These are phyloP conservation scores for Drosophila miranda DNA, from an alignment of 1,140 invertebrate species.

Conservation along the genomic window DNA sequence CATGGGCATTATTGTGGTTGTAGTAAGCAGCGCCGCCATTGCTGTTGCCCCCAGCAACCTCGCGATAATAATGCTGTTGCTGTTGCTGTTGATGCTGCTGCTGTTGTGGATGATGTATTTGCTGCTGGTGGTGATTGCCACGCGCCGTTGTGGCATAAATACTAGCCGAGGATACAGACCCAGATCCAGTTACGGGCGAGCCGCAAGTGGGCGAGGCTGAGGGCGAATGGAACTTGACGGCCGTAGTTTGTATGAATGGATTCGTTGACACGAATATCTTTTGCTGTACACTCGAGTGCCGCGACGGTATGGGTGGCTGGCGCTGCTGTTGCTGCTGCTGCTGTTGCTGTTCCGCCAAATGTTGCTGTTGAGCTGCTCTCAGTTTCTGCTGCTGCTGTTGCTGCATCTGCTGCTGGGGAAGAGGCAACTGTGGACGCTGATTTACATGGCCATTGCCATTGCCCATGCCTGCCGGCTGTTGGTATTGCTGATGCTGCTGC, in stretches of 20 bases:
- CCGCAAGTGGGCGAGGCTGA: slow-evolving; percentile 76
- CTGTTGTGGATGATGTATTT: slow-evolving; percentile 34
- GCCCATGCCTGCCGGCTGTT: slow-evolving; percentile 67
- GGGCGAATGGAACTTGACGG: slow-evolving; percentile 76
- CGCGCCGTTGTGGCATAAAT: slow-evolving; percentile 72
- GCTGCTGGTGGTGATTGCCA: slow-evolving; percentile 46
- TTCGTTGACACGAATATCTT: slow-evolving; percentile 82
- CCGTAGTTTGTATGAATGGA: slow-evolving; percentile 82
- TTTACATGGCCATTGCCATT: slow-evolving; percentile 53
- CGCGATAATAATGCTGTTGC: slow-evolving; percentile 62
- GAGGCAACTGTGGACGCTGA: slow-evolving; percentile 71
- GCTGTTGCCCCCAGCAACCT: slow-evolving; percentile 62
- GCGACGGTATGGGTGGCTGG: slow-evolving; percentile 75
- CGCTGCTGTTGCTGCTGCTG: slow-evolving; percentile 65
- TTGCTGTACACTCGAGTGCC: slow-evolving; percentile 80
- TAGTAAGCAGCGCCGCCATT: slow-evolving; percentile 59
- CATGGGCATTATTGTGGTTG: slow-evolving; percentile 48
- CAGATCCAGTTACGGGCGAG: slow-evolving; percentile 53
- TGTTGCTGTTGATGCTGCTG: slow-evolving; percentile 51
- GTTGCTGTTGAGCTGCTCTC: slow-evolving; percentile 46
- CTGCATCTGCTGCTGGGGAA: slow-evolving; percentile 65
- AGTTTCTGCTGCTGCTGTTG: slow-evolving; percentile 52
- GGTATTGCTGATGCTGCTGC: slow-evolving; percentile 75
- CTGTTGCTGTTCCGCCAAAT: slow-evolving; percentile 41
- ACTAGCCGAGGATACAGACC: slow-evolving; percentile 49